These are phyloP conservation scores for Agrochola lychnidis DNA, from an alignment of 2,888 invertebrate species.

Conservation along the genomic window DNA sequence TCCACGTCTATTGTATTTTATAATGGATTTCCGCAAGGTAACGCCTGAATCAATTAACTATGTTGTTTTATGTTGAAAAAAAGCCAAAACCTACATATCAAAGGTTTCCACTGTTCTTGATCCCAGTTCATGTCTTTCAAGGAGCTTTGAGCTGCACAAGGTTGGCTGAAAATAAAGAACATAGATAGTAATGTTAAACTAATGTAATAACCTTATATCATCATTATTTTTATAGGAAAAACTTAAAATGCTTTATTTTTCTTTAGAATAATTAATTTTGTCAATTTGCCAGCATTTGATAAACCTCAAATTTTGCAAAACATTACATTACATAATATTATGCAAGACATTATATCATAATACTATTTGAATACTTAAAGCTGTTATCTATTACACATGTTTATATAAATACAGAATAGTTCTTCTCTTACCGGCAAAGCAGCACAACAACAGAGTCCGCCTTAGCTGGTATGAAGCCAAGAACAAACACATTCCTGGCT, in stretches of 20 bases:
- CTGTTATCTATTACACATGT: slow-evolving; percentile 4
- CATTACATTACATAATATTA: slow-evolving; percentile 18
- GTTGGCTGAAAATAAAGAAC: slow-evolving; percentile 91
- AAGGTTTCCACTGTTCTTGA: slow-evolving; percentile 99
- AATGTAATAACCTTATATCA: neutral
- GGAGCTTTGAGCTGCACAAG: slow-evolving; percentile 99
- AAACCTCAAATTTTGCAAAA: slow-evolving; percentile 2
- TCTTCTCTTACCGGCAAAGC: slow-evolving; percentile 93
- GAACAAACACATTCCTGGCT: slow-evolving; percentile 98
- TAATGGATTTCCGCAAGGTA: too few species aligned
- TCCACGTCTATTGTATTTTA: too few species aligned
- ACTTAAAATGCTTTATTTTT: neutral
- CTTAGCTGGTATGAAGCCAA: slow-evolving; percentile 99
- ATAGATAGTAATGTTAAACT: neutral
- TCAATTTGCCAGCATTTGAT: slow-evolving; percentile 17
- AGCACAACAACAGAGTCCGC: slow-evolving; percentile 99
- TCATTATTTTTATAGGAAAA: neutral
- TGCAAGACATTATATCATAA: slow-evolving; percentile 31
- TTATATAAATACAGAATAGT: slow-evolving; percentile 8
- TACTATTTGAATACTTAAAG: neutral
- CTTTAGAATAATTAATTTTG: neutral
- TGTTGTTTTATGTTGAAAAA: too few species aligned
- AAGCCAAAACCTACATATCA: slow-evolving; percentile 92
- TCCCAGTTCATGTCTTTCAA: slow-evolving; percentile 99
- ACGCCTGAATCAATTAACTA: too few species aligned